Evolutionary conservation across 2,797 vertebrate species (phyloP), one percentile per base, ranked within the genome.

Genomic region (Molossus molossus): DNA sequence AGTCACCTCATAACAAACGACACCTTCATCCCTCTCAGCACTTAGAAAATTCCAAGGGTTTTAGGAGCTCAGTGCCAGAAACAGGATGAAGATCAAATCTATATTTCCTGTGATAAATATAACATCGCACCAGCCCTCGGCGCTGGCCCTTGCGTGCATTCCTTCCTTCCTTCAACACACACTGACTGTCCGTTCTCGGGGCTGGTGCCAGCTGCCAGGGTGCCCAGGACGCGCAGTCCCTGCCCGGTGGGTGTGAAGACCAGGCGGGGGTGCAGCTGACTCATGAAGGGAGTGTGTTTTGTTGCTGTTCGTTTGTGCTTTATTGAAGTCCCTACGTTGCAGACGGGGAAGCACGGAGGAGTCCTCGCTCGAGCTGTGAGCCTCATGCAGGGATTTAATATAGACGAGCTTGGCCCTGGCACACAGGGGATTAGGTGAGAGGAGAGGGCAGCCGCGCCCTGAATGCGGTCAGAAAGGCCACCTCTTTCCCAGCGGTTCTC

Each of bases 381-480:
- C 33, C 33, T 15, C 5, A 33, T 80, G 83, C 23, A 0, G 20
- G 73, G 48, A 20, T 40, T 57, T 91, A 5, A 60, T 11, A 29
- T 4, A 40, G 69, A 58, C 25, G 14, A 12, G 23, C 70, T 37
- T 9, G 87, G 87, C 1, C 1, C 13, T 21, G 37, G 90, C 12
- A 4, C 64, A 0, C 13, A 48, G 75, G 10, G 89, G 17, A 55
- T 73, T 9, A 21, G 17, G 17, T 1, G 50, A 57, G 95, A 87
- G 37, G 14, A 88, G 84, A 84, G 81, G 67, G 87, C 94, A 69
- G 87, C 57, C 1, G 92, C 82, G 87, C 33, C 98, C 93, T 73
- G 91, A 69, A 75, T 1, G 45, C 93, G 97, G 96, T 95, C 97
- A 65, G 80, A 96, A 91, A 91, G 94, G 55, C 94, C 92, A 90